These are phyloP conservation scores for Noctua janthina DNA, from an alignment of 2,888 invertebrate genomes.

Conservation along the genomic window DNA sequence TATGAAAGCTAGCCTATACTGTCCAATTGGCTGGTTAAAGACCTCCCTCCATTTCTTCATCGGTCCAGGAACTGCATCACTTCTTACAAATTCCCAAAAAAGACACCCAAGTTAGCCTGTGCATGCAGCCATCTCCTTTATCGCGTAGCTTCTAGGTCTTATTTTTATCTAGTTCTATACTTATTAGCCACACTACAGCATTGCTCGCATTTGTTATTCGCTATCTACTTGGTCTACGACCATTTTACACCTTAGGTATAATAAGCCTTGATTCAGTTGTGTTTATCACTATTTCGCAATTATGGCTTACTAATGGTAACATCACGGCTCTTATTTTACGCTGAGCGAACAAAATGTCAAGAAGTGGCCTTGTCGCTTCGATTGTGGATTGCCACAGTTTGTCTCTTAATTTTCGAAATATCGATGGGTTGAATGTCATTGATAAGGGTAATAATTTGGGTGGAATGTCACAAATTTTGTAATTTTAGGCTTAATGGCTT, in stretches of 20 bases:
- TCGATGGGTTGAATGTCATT: neutral
- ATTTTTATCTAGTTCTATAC: neutral
- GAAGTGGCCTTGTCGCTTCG: constrained; percentile 41
- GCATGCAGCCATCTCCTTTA: neutral
- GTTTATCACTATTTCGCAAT: constrained; percentile 33
- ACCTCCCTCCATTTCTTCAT: neutral
- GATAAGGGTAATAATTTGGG: neutral
- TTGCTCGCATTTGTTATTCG: neutral
- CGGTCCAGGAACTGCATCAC: neutral
- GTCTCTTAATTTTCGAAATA: constrained; percentile 15
- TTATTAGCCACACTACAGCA: neutral
- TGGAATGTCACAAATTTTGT: neutral
- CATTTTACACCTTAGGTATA: constrained; percentile 13
- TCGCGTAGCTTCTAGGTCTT: neutral
- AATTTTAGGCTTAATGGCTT: neutral
- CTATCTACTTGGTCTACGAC: neutral
- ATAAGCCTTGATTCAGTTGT: constrained; percentile 17
- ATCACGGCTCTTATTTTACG: constrained; percentile 42
- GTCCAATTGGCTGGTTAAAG: neutral
- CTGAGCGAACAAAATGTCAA: constrained; percentile 36
- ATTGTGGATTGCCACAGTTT: constrained; percentile 26
- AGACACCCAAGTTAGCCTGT: neutral
- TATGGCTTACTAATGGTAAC: constrained; percentile 11
- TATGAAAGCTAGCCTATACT: neutral
- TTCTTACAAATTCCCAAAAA: neutral